Base-by-base conservation (phyloP, 2,113 vertebrate genomes). In the Ceyx melanurus region DNA sequence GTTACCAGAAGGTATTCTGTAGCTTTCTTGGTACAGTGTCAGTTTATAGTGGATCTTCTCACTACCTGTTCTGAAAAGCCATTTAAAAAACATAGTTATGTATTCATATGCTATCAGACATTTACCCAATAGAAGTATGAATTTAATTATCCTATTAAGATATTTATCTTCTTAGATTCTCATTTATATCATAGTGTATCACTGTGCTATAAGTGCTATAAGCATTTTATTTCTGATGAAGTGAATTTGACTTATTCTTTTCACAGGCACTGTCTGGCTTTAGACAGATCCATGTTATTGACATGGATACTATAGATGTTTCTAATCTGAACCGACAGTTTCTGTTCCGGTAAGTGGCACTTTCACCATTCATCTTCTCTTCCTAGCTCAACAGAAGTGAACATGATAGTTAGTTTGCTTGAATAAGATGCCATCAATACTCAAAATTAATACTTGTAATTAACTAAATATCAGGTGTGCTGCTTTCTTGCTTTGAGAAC, bases 301-400 rank as follows among this genome's bases (percentile, higher is more conserved):
- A 99, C 93, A 99, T 99, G 99, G 99, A 99, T 87, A 99, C 98
- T 54, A 99, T 99, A 94, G 99, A 99, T 88, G 95, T 99, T 84
- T 99, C 99, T 77, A 99, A 99, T 94, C 98, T 99, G 72, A 99
- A 99, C 95, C 98, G 99, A 64, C 99, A 99, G 82, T 99, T 99
- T 96, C 98, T 99, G 46, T 99, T 99, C 97, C 98, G 99, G 99
- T 99, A 95, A 98, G 98, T 97, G 86, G 23, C 78, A 57, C 62
- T 87, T 65, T 57, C 18, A 50, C 2, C 0, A 16, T 89, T 58
- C 8, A 9, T 29, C 25, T 79, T 61, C 10, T 12, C 11, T n/a
- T 79, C 58, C 84, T 51, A 11, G 20, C 13, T 60, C 46, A 80
- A 29, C 54, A 88, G 77, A 91, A n/a, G 1, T 67, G 23, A 71